Conservation (phyloP, 2,113 vertebrate species). For the Nerophis lumbriciformis region DNA sequence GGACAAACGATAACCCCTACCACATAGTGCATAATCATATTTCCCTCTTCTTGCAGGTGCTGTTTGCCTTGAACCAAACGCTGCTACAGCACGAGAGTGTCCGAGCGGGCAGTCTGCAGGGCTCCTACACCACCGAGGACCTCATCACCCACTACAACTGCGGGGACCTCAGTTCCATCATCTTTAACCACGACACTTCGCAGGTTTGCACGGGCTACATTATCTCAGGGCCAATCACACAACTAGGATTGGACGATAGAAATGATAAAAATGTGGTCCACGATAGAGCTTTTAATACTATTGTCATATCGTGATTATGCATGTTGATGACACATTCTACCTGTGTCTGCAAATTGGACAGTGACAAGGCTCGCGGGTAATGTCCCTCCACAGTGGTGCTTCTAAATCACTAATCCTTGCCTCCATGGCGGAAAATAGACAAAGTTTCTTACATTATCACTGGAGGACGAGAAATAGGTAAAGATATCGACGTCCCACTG, state of each 20-base stretch:
- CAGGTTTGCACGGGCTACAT: constrained; percentile 65
- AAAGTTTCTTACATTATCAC: too few relatives aligned
- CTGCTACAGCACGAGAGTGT: constrained; percentile 84
- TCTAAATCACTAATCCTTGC: too few relatives aligned
- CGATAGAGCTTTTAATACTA: too few relatives aligned
- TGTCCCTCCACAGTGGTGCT: too few relatives aligned
- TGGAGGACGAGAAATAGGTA: too few relatives aligned
- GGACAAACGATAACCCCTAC: background rate
- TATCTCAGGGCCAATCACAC: background rate
- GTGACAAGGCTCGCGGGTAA: too few relatives aligned
- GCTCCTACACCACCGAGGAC: constrained; percentile 81
- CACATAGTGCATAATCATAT: constrained; percentile 16
- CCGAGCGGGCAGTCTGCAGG: constrained; percentile 77
- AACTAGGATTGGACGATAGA: background rate
- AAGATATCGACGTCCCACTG: too few relatives aligned
- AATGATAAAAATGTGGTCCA: too few relatives aligned
- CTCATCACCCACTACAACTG: constrained; percentile 89
- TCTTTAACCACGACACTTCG: constrained; percentile 84
- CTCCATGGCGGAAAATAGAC: too few relatives aligned
- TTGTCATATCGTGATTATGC: too few relatives aligned
- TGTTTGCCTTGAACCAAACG: constrained; percentile 89
- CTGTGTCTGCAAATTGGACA: too few relatives aligned
- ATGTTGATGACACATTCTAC: too few relatives aligned
- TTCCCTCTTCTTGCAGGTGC: constrained; percentile 60
- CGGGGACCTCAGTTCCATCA: constrained; percentile 83